Conservation (phyloP, 2,888 invertebrate species). For the Sminthurinus aureus region DNA sequence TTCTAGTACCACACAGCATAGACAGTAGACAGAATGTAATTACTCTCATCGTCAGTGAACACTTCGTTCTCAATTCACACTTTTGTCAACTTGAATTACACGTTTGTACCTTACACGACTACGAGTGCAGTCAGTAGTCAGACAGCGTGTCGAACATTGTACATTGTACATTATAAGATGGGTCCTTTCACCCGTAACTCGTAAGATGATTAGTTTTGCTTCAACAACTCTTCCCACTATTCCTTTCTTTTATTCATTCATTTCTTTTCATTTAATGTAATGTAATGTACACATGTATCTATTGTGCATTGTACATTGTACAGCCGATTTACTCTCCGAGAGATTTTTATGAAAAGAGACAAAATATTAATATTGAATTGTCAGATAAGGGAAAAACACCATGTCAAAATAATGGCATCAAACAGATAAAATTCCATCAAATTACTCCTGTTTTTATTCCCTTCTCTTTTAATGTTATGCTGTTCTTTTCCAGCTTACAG, state of each 20-base stretch:
- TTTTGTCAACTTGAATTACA: slow-evolving; percentile 23
- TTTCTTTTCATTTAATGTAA: too few relatives aligned
- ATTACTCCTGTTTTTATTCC: not conserved
- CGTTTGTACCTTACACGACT: not conserved
- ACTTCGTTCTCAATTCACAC: not conserved
- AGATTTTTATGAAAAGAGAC: too few relatives aligned
- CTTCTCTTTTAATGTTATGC: too few relatives aligned
- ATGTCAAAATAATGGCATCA: slow-evolving; percentile 16
- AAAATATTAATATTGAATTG: too few relatives aligned
- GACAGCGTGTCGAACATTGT: not conserved
- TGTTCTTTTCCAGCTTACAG: too few relatives aligned
- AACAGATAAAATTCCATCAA: not conserved
- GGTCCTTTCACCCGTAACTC: not conserved
- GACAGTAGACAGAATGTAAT: slow-evolving; percentile 10
- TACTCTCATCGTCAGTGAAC: not conserved
- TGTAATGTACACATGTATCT: too few relatives aligned
- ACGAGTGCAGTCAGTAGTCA: too few relatives aligned
- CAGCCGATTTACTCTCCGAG: too few relatives aligned
- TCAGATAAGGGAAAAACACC: not conserved
- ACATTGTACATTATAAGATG: not conserved
- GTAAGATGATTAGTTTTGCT: not conserved
- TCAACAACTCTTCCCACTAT: not conserved
- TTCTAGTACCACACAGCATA: too few relatives aligned
- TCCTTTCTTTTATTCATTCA: too few relatives aligned
- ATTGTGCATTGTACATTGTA: too few relatives aligned